Evolutionary conservation across 1,140 invertebrate genomes (phyloP), one percentile per base, ranked within the genome.

Genomic region (Sycophaga agraensis): DNA sequence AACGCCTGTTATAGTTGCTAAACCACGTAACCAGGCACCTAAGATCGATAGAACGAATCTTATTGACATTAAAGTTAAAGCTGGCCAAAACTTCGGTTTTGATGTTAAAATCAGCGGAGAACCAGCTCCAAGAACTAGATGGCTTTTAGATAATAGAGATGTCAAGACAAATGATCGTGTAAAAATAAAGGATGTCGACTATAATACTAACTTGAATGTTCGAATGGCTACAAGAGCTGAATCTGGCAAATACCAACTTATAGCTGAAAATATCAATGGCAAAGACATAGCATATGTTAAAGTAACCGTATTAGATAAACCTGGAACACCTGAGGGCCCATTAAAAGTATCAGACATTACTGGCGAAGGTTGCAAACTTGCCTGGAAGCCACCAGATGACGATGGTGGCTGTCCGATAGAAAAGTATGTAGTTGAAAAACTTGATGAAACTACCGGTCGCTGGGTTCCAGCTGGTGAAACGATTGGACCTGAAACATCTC

Each of bases 401-500:
- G 93, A 97, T 73, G 93, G 93, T 31, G 93, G 93, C 9, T 88
- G 91, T 68, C 92, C 93, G 7, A 86, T 97, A 68, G 93, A 95
- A 14, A 91, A 90, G 60, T 99, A 98, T 72, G 79, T 95, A 14
- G 89, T 98, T 45, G 96, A 98, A 76, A 96, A 96, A 79, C 89
- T 96, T 85, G 96, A 98, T 77, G 90, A 96, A 76, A 88, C 88
- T 37, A 94, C 92, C 16, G 94, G 92, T 21, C 84, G 92, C 37
- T 99, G 96, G 96, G 91, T 97, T 40, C 92, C 90, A 35, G 93
- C 91, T 17, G 93, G 92, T 1, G 92, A 96, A 84, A 95, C 93
- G 5, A 86, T 88, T 59, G 92, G 93, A 3, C 89, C 91, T 0
- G 79, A 82, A 42, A 94, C 92, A 2, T 83, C 76, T 12, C 72